A percentile compares a stretch with the other conserved stretches of the same genome.
Evolutionary conservation across 2,888 invertebrate genomes (phyloP).

Genomic region (Hartigia nigra): DNA sequence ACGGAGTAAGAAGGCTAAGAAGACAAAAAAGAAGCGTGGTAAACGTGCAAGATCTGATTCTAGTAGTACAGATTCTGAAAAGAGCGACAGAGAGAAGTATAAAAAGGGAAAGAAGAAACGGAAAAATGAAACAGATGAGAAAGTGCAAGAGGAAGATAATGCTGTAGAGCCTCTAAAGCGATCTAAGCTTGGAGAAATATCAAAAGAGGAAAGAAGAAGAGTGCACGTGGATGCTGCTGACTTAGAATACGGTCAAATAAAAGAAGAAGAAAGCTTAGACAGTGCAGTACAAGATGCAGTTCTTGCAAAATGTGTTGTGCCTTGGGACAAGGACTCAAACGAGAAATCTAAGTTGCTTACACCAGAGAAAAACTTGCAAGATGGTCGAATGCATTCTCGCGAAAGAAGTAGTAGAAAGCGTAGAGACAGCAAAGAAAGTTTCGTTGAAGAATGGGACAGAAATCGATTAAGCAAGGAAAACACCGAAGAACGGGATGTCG

Average conservation of each 20-base stretch:
- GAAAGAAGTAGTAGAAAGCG: background rate
- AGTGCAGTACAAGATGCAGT: background rate
- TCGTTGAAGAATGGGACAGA: constrained; percentile 18
- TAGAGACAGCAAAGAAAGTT: constrained; percentile 10
- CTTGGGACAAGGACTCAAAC: background rate
- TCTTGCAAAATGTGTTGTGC: background rate
- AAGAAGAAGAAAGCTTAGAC: background rate
- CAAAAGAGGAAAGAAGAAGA: constrained; percentile 1
- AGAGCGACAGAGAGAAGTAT: constrained; percentile 4
- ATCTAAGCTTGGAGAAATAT: constrained; percentile 2
- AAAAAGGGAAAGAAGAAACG: constrained; percentile 10
- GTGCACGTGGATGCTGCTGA: background rate
- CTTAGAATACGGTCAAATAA: background rate
- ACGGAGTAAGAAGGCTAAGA: constrained; percentile 43
- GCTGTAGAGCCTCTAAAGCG: background rate
- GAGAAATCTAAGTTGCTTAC: background rate
- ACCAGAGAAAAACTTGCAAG: background rate
- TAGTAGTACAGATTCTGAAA: constrained; percentile 51
- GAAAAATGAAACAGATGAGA: constrained; percentile 1
- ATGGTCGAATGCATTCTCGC: background rate
- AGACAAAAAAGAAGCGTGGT: constrained; percentile 47
- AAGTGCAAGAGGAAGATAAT: background rate
- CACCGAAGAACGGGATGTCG: background rate
- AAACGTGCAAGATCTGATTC: constrained; percentile 47
- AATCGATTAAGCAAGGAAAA: background rate